phyloP scores from a whole-genome alignment of 2,888 invertebrate species.

The Bedellia somnulentella region DNA sequence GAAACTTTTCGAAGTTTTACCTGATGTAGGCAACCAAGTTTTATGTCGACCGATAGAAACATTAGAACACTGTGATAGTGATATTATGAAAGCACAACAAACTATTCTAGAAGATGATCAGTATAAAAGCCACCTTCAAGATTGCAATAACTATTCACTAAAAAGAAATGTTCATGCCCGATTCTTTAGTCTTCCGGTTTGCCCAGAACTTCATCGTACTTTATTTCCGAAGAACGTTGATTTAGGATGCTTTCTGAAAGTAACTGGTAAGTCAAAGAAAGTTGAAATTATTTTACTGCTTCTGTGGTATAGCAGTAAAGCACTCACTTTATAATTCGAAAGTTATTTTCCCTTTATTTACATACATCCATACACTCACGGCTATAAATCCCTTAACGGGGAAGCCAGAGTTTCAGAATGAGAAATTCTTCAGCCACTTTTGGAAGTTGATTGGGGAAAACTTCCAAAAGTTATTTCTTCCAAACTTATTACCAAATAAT shows the following conservation, averaged over 20 bases:
- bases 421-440: too few relatives aligned
- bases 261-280: conserved; percentile 69
- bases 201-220: conserved; percentile 67
- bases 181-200: conserved; percentile 67
- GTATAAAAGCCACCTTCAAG: conserved; percentile 23
- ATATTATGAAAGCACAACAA: conserved; percentile 64
- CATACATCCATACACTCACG: too few relatives aligned
- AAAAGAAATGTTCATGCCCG: conserved; percentile 71
- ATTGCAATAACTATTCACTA: conserved; percentile 30
- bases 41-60: conserved; percentile 65
- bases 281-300: too few relatives aligned
- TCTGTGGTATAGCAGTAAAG: too few relatives aligned
- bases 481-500: too few relatives aligned
- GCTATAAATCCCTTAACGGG: too few relatives aligned
- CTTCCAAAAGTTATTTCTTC: too few relatives aligned
- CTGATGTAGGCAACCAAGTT: conserved; percentile 68
- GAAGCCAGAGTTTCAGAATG: too few relatives aligned
- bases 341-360: too few relatives aligned
- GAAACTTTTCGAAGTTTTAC: conserved; percentile 68
- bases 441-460: too few relatives aligned
- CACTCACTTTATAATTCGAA: background rate
- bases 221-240: conserved; percentile 72
- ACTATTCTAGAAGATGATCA: conserved; percentile 42
- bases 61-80: conserved; percentile 65
- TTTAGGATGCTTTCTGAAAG: conserved; percentile 70